Evolutionary conservation across 2,113 vertebrate species (phyloP).

Genomic region (Ageneiosus marmoratus): DNA sequence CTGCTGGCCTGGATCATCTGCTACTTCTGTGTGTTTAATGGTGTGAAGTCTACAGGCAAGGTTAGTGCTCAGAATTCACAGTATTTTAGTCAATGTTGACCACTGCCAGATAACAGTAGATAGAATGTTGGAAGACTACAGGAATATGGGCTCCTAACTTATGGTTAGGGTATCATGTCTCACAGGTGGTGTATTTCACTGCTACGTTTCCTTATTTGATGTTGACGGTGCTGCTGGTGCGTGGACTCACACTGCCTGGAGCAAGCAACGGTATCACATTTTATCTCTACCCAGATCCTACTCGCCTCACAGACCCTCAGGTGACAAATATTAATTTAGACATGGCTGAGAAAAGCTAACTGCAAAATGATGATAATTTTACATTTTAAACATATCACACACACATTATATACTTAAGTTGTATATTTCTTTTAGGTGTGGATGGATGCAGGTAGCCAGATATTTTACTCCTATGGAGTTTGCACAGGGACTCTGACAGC

Average conservation of each 20-base stretch:
- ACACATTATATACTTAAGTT: background rate
- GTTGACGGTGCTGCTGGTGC: constrained; percentile 84
- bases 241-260: constrained; percentile 88
- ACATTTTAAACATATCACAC: background rate
- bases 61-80: constrained; percentile 55
- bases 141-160: too few species aligned
- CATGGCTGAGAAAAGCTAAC: too few species aligned
- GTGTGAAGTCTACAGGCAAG: constrained; percentile 83
- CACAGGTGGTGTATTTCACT: constrained; percentile 93
- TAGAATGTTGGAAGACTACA: background rate
- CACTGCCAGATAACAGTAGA: background rate
- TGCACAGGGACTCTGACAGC: constrained; percentile 74
- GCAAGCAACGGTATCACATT: constrained; percentile 85
- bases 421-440: constrained; percentile 68
- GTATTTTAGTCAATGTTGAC: background rate
- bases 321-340: constrained; percentile 61
- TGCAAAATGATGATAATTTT: background rate
- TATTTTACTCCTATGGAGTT: constrained; percentile 77
- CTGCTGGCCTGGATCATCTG: constrained; percentile 79
- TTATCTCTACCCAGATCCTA: constrained; percentile 89
- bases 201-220: constrained; percentile 92
- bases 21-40: constrained; percentile 85
- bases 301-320: constrained; percentile 87
- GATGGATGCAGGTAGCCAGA: constrained; percentile 79
- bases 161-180: background rate